phyloP scores from a whole-genome alignment of 2,113 vertebrate species.

The Brachypteracias leptosomus region DNA sequence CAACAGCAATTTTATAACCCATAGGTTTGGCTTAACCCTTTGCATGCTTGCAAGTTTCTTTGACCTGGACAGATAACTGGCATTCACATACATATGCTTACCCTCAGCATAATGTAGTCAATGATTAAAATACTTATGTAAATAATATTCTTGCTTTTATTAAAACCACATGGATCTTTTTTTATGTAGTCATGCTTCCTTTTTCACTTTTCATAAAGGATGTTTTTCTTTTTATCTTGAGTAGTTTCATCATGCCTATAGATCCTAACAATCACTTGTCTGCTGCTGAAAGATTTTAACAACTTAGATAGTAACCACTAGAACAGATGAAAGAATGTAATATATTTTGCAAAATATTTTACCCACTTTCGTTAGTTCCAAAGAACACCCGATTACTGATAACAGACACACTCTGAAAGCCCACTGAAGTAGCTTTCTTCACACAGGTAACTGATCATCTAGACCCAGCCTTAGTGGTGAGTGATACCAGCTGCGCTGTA shows the following conservation, averaged over 20 bases:
- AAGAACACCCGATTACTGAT: not conserved
- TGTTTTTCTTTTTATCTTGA: not conserved
- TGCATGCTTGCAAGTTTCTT: not conserved
- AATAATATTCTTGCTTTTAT: not conserved
- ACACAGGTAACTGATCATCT: accelerated
- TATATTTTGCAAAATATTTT: not conserved
- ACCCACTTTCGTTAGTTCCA: not conserved
- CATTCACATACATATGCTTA: not conserved
- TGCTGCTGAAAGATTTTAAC: not conserved
- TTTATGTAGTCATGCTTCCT: not conserved
- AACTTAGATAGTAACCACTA: not conserved
- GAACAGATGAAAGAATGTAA: not conserved
- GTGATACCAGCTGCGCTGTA: not conserved
- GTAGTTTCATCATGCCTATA: not conserved
- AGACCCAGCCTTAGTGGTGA: not conserved
- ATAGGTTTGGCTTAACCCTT: not conserved
- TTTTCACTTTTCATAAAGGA: not conserved
- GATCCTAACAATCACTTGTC: not conserved
- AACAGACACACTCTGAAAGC: not conserved
- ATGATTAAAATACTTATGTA: not conserved
- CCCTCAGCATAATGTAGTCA: not conserved
- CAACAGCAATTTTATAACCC: not conserved
- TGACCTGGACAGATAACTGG: not conserved
- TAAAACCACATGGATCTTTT: not conserved
- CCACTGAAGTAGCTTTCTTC: not conserved